phyloP scores from a whole-genome alignment of 2,797 vertebrate genomes.

The Tangara arthus region DNA sequence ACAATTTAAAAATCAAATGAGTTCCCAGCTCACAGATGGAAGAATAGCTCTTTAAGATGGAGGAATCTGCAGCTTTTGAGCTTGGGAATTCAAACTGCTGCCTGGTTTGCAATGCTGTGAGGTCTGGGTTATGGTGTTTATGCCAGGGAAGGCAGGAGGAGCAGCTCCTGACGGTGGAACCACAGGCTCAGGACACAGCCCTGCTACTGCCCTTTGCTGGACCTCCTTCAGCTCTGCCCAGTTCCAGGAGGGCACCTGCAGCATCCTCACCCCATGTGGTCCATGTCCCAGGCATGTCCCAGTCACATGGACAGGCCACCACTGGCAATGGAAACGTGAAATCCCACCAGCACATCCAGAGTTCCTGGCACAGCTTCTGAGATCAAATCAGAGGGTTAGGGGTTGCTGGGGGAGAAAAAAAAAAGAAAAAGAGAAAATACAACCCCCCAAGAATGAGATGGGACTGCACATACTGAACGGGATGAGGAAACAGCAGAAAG shows the following conservation, averaged over 20 bases:
- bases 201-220: background rate
- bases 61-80: background rate
- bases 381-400: background rate
- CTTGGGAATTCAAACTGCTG: background rate
- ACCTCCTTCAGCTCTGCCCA: background rate
- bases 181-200: background rate
- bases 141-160: background rate
- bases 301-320: accelerated
- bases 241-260: background rate
- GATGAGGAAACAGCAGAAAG: background rate
- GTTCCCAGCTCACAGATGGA: background rate
- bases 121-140: background rate
- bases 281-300: accelerated
- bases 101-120: accelerated
- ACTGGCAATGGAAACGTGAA: accelerated
- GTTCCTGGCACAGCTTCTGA: background rate
- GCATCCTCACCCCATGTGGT: accelerated
- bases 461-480: background rate
- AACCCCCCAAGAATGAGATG: background rate
- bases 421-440: background rate
- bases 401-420: accelerated
- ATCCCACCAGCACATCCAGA: background rate
- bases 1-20: background rate
- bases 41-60: background rate
- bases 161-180: background rate